These are phyloP conservation scores for Phenganax stokvisi DNA, from an alignment of 92 coral and sea anemone genomes.

Conservation along the genomic window DNA sequence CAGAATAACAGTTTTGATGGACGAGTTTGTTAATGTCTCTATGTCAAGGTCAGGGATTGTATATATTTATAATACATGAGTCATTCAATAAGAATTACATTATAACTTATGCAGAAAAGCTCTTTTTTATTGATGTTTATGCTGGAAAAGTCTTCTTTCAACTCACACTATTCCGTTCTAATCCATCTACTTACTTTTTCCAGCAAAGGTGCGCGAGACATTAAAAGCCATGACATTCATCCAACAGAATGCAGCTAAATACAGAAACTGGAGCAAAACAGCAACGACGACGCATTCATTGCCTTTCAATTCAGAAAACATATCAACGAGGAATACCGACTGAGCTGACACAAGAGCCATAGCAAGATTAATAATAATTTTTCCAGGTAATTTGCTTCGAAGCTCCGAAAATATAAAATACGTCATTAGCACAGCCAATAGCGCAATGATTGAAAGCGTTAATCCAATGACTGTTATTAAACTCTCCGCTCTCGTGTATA, in stretches of 20 bases:
- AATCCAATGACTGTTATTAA: slow-evolving; percentile 37
- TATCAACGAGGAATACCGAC: slow-evolving; percentile 27
- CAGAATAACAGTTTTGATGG: not conserved
- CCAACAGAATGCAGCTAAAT: slow-evolving; percentile 40
- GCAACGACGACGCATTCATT: slow-evolving; percentile 32
- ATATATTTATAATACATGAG: no score
- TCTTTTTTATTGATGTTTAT: no score
- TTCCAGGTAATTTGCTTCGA: slow-evolving; percentile 42
- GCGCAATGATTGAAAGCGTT: slow-evolving; percentile 31
- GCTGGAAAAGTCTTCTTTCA: not conserved
- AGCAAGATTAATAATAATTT: slow-evolving; percentile 42
- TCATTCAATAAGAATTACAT: no score
- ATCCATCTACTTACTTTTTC: slow-evolving; percentile 28
- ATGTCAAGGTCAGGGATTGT: no score
- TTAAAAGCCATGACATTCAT: slow-evolving; percentile 45
- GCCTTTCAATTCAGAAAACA: not conserved
- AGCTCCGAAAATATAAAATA: slow-evolving; percentile 33
- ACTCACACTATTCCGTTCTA: not conserved
- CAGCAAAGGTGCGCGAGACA: slow-evolving; percentile 43
- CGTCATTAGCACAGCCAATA: slow-evolving; percentile 19
- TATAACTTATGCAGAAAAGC: no score
- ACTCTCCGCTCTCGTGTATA: slow-evolving; percentile 22
- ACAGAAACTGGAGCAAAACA: slow-evolving; percentile 37
- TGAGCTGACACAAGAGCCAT: slow-evolving; percentile 36
- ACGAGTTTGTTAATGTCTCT: no score